A percentile compares a stretch with the other conserved stretches of the same genome.
These are phyloP conservation scores for Tetraodon nigroviridis DNA, from an alignment of 2,113 vertebrate species.

Conservation along the genomic window DNA sequence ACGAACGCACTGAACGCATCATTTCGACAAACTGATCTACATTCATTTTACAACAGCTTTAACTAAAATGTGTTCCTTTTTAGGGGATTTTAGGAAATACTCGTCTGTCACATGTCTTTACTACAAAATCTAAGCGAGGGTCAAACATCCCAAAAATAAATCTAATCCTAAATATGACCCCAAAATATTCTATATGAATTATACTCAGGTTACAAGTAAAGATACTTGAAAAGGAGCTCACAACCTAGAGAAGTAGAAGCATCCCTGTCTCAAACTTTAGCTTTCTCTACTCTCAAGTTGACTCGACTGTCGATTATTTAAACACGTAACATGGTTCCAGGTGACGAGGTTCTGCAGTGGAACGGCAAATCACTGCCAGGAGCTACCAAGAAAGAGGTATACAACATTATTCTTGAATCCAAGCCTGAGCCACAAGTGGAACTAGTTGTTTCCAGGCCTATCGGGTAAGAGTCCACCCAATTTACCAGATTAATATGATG, in stretches of 20 bases:
- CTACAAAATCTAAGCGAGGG: too few species aligned
- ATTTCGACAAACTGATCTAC: neutral
- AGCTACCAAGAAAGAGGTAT: constrained; percentile 99
- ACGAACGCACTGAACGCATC: neutral
- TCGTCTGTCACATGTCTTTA: too few species aligned
- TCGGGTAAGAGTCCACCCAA: constrained; percentile 80
- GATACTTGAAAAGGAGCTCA: too few species aligned
- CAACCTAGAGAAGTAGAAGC: too few species aligned
- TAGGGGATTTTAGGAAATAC: neutral
- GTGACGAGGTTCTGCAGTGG: constrained; percentile 98
- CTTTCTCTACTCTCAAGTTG: too few species aligned
- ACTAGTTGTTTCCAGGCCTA: constrained; percentile 98
- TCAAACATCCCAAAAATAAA: too few species aligned
- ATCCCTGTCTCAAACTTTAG: too few species aligned
- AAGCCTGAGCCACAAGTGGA: constrained; percentile 99
- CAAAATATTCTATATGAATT: too few species aligned
- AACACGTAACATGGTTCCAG: constrained; percentile 62
- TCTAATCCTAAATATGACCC: too few species aligned
- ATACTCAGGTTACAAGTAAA: too few species aligned
- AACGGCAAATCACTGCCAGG: constrained; percentile 96
- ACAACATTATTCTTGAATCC: constrained; percentile 99
- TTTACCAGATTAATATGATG: neutral
- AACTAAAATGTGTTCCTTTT: neutral
- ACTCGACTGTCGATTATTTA: too few species aligned
- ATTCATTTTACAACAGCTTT: neutral